phyloP scores from a whole-genome alignment of 2,113 vertebrate genomes.

The Ceratotherium simum region DNA sequence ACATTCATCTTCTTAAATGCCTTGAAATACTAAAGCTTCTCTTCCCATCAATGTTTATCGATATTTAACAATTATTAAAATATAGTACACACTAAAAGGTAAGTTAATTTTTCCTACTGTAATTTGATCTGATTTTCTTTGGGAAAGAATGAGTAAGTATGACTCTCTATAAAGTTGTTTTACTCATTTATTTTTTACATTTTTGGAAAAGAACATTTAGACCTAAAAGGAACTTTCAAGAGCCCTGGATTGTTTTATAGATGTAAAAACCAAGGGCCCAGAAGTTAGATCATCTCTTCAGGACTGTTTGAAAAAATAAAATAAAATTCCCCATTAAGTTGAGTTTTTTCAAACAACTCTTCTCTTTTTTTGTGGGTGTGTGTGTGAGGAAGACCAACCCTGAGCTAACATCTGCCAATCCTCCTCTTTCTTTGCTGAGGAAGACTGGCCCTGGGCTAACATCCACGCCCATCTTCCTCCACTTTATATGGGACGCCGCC shows the following conservation, averaged over 20 bases:
- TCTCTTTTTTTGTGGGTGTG: background rate
- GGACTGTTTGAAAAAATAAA: background rate
- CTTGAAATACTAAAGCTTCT: conserved; percentile 14
- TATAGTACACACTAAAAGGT: background rate
- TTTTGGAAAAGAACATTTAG: background rate
- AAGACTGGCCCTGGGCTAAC: too few relatives aligned
- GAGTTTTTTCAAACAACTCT: conserved; percentile 12
- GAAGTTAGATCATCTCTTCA: background rate
- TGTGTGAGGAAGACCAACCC: too few relatives aligned
- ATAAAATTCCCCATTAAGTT: background rate
- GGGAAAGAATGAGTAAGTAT: background rate
- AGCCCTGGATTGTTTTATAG: background rate
- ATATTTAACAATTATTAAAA: conserved; percentile 51
- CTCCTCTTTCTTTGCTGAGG: too few relatives aligned
- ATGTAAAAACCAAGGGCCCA: background rate
- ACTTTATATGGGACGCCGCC: too few relatives aligned
- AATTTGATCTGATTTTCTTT: conserved; percentile 50
- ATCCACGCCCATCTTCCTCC: too few relatives aligned
- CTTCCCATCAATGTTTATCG: background rate
- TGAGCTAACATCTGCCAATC: too few relatives aligned
- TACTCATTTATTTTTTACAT: background rate
- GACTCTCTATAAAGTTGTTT: background rate
- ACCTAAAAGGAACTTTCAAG: background rate
- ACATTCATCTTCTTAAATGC: background rate
- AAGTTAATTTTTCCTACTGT: conserved; percentile 2